These are phyloP conservation scores for Cataglyphis albicans DNA, from an alignment of 2,888 invertebrate genomes.

Conservation along the genomic window DNA sequence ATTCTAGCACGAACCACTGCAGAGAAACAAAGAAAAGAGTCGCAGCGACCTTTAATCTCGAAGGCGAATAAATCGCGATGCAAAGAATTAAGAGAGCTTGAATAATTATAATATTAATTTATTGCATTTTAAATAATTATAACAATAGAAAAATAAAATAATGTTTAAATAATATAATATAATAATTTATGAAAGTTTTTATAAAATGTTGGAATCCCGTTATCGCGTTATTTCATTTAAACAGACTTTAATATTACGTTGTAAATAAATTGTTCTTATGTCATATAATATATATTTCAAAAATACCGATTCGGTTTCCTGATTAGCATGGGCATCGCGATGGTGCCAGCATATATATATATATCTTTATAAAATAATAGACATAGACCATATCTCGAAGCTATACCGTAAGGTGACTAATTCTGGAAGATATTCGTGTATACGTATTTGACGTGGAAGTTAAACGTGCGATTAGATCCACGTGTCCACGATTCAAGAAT, in stretches of 20 bases:
- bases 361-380: conserved; percentile 54
- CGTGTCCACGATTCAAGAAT: conserved; percentile 12
- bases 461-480: conserved; percentile 24
- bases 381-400: conserved; percentile 23
- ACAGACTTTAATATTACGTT: not conserved
- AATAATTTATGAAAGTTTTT: conserved; percentile 4
- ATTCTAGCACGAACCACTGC: conserved; percentile 24
- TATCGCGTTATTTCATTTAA: not conserved
- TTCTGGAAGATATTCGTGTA: conserved; percentile 23
- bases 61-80: not conserved
- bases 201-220: conserved; percentile 10
- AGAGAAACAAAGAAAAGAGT: conserved; percentile 12
- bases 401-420: conserved; percentile 30
- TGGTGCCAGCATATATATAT: conserved; percentile 26
- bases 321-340: conserved; percentile 28
- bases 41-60: conserved; percentile 25
- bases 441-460: conserved; percentile 11
- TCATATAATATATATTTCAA: conserved; percentile 23
- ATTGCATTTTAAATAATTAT: not conserved
- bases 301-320: conserved; percentile 18
- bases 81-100: not conserved
- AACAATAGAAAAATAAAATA: not conserved
- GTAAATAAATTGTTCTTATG: conserved; percentile 12
- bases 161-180: not conserved
- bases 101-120: not conserved